Evolutionary conservation across 2,113 vertebrate genomes (phyloP).

Genomic region (Hyla sarda): DNA sequence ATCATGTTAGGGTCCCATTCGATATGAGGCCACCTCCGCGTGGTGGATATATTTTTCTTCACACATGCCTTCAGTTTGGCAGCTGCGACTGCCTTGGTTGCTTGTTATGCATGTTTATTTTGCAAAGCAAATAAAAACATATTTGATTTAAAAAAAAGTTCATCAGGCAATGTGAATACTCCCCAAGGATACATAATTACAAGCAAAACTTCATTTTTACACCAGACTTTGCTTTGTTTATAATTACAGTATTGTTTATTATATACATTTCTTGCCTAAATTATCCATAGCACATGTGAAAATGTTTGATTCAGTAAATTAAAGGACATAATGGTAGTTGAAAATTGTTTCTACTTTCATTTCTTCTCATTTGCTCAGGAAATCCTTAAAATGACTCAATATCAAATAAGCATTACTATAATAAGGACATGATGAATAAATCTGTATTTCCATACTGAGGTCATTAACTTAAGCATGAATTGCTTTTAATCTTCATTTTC

Average conservation of each 20-base stretch:
- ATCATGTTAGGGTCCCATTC: no score
- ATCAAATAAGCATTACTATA: not conserved
- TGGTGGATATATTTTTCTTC: no score
- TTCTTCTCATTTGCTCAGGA: not conserved
- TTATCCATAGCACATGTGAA: not conserved
- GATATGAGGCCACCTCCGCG: no score
- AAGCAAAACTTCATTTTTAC: not conserved
- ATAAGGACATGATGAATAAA: slow-evolving; percentile 6
- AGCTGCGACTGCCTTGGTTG: no score
- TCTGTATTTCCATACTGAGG: not conserved
- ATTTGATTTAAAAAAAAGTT: no score
- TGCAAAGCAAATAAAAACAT: no score
- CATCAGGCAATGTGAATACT: no score
- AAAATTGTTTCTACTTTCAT: not conserved
- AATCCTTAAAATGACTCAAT: not conserved
- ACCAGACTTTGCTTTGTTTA: not conserved
- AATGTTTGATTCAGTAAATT: not conserved
- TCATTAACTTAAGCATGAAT: slow-evolving; percentile 22
- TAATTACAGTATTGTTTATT: not conserved
- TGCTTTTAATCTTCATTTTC: slow-evolving; percentile 13
- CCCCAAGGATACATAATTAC: no score
- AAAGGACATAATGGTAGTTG: not conserved
- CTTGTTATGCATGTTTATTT: no score
- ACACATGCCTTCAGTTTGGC: no score
- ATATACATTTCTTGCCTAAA: not conserved